Evolutionary conservation across 2,888 invertebrate genomes (phyloP).

Genomic region (Hylaea fasciaria): DNA sequence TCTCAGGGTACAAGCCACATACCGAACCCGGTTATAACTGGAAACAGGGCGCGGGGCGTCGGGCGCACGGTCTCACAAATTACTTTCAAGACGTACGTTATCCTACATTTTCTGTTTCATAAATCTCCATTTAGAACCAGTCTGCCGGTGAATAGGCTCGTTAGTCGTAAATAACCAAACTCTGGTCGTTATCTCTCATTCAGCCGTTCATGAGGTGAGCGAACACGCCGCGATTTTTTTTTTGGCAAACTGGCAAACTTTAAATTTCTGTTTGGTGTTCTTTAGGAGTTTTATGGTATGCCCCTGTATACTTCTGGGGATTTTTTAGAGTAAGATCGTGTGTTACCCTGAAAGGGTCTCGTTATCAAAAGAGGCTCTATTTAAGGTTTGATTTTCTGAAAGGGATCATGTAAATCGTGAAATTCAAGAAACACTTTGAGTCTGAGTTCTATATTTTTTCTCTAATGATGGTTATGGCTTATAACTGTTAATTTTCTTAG

Average conservation of each 20-base stretch:
- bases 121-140: constrained; percentile 78
- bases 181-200: constrained; percentile 80
- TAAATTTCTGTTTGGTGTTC: constrained; percentile 55
- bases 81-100: constrained; percentile 72
- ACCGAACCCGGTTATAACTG: constrained; percentile 40
- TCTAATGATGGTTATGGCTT: too few species aligned
- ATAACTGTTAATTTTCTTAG: too few species aligned
- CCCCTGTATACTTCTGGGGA: constrained; percentile 16
- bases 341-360: constrained; percentile 15
- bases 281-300: constrained; percentile 41
- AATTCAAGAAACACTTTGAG: neutral
- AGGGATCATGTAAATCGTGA: neutral
- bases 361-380: constrained; percentile 6
- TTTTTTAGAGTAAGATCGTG: constrained; percentile 16
- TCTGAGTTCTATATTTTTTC: too few species aligned
- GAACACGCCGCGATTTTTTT: constrained; percentile 32
- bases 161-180: constrained; percentile 83
- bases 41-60: constrained; percentile 20
- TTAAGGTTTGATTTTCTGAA: neutral
- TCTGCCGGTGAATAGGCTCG: constrained; percentile 79
- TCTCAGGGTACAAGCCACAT: constrained; percentile 14
- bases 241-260: constrained; percentile 50
- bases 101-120: constrained; percentile 80
- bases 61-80: constrained; percentile 57
- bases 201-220: constrained; percentile 66